A percentile compares a stretch with the other conserved stretches of the same genome.
phyloP scores from a whole-genome alignment of 2,888 invertebrate genomes.

The Rugalucina vietnamica region DNA sequence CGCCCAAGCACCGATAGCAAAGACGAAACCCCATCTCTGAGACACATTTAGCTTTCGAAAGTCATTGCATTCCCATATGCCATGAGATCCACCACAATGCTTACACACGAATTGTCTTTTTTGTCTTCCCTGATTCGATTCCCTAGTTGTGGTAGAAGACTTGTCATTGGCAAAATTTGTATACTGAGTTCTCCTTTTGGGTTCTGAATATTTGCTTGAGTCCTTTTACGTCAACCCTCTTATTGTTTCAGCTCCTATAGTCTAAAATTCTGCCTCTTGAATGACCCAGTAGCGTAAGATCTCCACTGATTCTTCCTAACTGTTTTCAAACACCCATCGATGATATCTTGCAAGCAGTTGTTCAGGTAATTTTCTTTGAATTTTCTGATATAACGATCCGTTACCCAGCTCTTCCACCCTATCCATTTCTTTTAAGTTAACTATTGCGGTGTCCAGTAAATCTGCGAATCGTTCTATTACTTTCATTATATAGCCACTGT shows the following conservation, averaged over 20 bases:
- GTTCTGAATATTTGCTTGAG: neutral
- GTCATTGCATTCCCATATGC: neutral
- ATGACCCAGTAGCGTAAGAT: slow-evolving; percentile 23
- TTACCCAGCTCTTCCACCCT: slow-evolving; percentile 20
- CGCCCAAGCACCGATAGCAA: neutral
- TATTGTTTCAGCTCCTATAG: slow-evolving; percentile 31
- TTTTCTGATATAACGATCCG: slow-evolving; percentile 21
- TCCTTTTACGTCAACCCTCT: neutral
- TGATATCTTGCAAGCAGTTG: slow-evolving; percentile 33
- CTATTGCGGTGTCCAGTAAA: slow-evolving; percentile 38
- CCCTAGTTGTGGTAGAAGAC: neutral
- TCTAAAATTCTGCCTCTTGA: slow-evolving; percentile 37
- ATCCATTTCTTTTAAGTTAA: slow-evolving; percentile 33
- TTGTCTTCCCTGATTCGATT: neutral
- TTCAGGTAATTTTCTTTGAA: slow-evolving; percentile 37
- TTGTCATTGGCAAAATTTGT: neutral
- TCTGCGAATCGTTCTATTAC: slow-evolving; percentile 37
- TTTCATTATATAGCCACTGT: slow-evolving; percentile 14
- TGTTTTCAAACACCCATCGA: slow-evolving; percentile 42
- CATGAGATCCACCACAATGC: neutral
- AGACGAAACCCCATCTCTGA: neutral
- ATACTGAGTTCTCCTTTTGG: neutral
- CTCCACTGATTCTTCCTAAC: slow-evolving; percentile 39
- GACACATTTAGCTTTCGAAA: neutral
- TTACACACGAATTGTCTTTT: neutral